phyloP scores from a whole-genome alignment of 2,888 invertebrate genomes.

The Beris chalybata region DNA sequence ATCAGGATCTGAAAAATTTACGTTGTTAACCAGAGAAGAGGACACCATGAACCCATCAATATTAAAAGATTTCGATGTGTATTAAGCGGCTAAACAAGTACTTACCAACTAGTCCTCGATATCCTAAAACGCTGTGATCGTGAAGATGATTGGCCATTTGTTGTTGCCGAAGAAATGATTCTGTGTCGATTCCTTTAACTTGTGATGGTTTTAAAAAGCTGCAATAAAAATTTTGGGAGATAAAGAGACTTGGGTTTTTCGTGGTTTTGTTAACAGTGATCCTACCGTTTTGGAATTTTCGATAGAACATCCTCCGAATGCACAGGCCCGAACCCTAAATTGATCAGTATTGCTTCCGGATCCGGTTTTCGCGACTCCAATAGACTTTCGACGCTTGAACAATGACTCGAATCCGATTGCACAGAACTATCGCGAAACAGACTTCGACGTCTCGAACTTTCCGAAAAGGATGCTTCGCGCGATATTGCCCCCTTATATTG shows the following conservation, averaged over 20 bases:
- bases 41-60: too few species aligned
- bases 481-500: constrained; percentile 22
- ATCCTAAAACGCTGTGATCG: constrained; percentile 75
- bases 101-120: constrained; percentile 73
- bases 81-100: constrained; percentile 16
- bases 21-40: constrained; percentile 6
- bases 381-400: constrained; percentile 80
- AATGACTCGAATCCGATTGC: constrained; percentile 62
- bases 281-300: constrained; percentile 70
- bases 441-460: constrained; percentile 40
- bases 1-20: constrained; percentile 40
- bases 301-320: constrained; percentile 69
- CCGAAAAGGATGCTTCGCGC: constrained; percentile 33
- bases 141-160: constrained; percentile 72
- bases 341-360: constrained; percentile 84
- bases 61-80: too few species aligned
- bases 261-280: constrained; percentile 46
- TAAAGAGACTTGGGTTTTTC: not conserved
- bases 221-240: constrained; percentile 1
- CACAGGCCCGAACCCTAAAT: constrained; percentile 77
- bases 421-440: constrained; percentile 52
- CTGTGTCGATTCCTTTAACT: constrained; percentile 74
- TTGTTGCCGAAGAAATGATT: constrained; percentile 73
- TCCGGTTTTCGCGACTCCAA: constrained; percentile 82
- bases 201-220: constrained; percentile 77